Base-by-base conservation (phyloP, 2,888 invertebrate genomes). In the Caradrina kadenii region DNA sequence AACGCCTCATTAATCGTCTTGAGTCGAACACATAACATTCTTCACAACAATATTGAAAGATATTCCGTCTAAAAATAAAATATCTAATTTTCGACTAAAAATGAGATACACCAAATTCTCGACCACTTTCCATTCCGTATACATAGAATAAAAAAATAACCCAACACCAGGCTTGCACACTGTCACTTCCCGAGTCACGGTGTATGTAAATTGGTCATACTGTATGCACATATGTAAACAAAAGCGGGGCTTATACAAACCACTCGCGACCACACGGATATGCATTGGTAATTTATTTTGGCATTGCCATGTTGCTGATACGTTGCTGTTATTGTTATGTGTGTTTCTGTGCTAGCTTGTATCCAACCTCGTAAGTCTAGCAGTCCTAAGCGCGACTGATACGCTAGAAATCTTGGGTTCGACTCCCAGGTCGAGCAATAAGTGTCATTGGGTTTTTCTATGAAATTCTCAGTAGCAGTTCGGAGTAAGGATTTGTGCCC, bases 201-300 rank as follows among this genome's bases (percentile, higher is more conserved):
- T 17, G 48, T 82, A 83, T 80, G 82, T 63, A 83, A 82, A 84
- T 83, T 62, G 53, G 63, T n/a, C 60, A 84, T 71, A 77, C 59
- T 49, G 70, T 80, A 84, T 84, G 83, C 85, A 81, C 76, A 77
- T 82, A 81, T 71, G 73, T 69, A 68, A 72, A 71, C 65, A 75
- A 82, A 84, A 82, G 74, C 67, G 53, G 1, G 59, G 70, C 65
- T 84, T 71, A 82, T 52, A 67, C 65, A 71, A 58, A 67, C 73
- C 75, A 49, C 60, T 59, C 42, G 67, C 79, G 76, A 82, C 76
- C 72, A 58, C 69, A 67, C 42, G 7, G 42, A 88, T 88, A 83
- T 81, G 83, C 86, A 88, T 87, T 88, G 87, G 82, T 82, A 89
- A 89, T 88, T 77, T 78, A 80, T 86, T 80, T 74, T 56, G 64